Evolutionary conservation across 2,797 vertebrate species (phyloP).

Genomic region (Gymnoscopelus microlampas): DNA sequence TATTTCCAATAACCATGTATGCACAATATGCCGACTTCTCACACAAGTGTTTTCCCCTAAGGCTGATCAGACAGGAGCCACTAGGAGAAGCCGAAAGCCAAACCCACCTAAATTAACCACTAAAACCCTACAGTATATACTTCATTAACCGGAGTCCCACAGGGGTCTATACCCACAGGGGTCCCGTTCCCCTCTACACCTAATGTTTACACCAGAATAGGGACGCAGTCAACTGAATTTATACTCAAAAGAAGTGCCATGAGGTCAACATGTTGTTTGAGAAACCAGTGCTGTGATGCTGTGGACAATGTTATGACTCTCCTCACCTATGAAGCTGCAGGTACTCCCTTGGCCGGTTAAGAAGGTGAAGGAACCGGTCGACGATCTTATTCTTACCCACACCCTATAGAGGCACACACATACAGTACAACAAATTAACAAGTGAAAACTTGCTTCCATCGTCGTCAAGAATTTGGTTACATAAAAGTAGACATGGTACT

Average conservation of each 20-base stretch:
- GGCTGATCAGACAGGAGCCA: background rate
- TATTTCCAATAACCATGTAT: background rate
- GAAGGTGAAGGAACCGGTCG: conserved; percentile 94
- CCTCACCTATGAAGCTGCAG: conserved; percentile 95
- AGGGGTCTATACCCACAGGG: no score
- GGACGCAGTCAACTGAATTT: no score
- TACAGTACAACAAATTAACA: background rate
- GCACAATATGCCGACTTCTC: background rate
- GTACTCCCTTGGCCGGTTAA: conserved; percentile 96
- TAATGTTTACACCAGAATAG: no score
- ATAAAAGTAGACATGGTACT: no score
- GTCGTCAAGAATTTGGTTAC: no score
- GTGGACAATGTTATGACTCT: background rate
- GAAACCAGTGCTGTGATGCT: background rate
- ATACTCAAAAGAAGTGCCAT: no score
- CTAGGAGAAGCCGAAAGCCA: background rate
- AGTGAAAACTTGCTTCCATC: no score
- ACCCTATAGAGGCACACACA: conserved; percentile 79
- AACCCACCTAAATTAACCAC: background rate
- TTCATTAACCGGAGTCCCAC: no score
- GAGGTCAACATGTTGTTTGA: no score
- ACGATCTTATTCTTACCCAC: conserved; percentile 98
- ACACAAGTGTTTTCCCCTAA: background rate
- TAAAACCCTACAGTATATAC: no score
- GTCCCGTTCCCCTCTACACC: no score